Base-by-base conservation (phyloP, 1,140 invertebrate species). In the Dufourea novaeangliae region DNA sequence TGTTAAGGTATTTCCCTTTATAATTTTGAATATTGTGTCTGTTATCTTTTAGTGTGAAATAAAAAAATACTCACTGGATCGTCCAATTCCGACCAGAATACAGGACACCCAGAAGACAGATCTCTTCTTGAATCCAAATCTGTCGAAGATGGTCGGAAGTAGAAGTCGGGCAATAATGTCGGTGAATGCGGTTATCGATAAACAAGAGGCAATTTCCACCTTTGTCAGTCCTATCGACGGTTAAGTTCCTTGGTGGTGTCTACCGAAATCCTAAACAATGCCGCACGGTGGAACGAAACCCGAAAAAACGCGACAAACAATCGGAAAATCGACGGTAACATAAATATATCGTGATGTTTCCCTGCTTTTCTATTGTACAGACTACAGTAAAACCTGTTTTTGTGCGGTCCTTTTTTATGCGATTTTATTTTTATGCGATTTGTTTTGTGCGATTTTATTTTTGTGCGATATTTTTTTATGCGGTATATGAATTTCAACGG, bases 101-200 rank as follows among this genome's bases (percentile, higher is more conserved):
- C 94, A 93, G 25, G 94, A 95, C 17, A 95, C 84, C 87, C 96
- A 94, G 80, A 96, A 96, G 22, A 96, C 93, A 72, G 93, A 94
- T 82, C 95, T 94, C 90, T 96, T 96, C 41, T 94, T 94, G 63
- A 95, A 94, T 34, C 93, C 93, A 37, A 94, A 91, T 57, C 94
- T 93, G 86, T 96, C 95, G 82, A 95, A 96, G 61, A 96, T 94
- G 6, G 95, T 95, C 5, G 96, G 95, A 74, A 96, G 86, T 20
- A 95, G 92, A 68, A 96, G 91, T 63, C 95, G 92, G 1, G 95
- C 95, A 20, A 95, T 89, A 64, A 96, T 95, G 86, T 96, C 95
- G 27, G 95, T 95, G 29, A 95, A 94, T 17, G 95, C 95, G 25
- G 95, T 95, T 72, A 96, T 93, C 1, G 95, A 95, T 22, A 96